A percentile compares a stretch with the other conserved stretches of the same genome.
phyloP scores from a whole-genome alignment of 2,113 vertebrate genomes.

The Cyprinodon tularosa region DNA sequence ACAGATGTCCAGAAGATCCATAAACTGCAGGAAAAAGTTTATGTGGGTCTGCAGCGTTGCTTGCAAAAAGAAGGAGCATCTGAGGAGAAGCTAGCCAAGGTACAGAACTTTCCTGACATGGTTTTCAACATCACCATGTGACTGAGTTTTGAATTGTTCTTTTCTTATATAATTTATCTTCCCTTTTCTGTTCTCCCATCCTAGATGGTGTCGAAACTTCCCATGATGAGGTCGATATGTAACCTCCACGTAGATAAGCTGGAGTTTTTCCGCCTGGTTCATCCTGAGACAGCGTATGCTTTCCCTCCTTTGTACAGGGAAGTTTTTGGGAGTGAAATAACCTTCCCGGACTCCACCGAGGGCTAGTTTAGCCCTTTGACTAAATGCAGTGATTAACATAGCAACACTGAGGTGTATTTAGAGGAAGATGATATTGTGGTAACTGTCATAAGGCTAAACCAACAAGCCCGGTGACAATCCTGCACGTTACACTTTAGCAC shows the following conservation, averaged over 20 bases:
- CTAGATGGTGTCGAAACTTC: conserved; percentile 90
- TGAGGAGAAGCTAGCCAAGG: conserved; percentile 89
- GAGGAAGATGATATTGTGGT: conserved; percentile 54
- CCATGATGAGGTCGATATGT: conserved; percentile 89
- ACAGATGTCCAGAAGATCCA: conserved; percentile 88
- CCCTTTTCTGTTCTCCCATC: conserved; percentile 4
- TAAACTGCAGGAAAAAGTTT: conserved; percentile 90
- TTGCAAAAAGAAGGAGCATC: conserved; percentile 82
- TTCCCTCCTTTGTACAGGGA: conserved; percentile 91
- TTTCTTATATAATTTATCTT: neutral
- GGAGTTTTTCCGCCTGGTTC: conserved; percentile 89
- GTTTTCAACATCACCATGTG: neutral
- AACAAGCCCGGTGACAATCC: conserved; percentile 79
- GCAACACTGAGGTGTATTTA: conserved; percentile 46
- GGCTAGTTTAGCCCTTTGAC: conserved; percentile 70
- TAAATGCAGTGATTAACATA: conserved; percentile 29
- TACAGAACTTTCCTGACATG: conserved; percentile 37
- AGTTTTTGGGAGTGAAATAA: conserved; percentile 88
- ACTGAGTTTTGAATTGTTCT: neutral
- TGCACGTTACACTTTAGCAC: conserved; percentile 76
- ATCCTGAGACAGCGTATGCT: conserved; percentile 86
- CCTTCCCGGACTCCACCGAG: conserved; percentile 85
- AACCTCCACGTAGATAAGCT: conserved; percentile 92
- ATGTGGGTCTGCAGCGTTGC: conserved; percentile 85
- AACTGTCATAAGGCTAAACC: conserved; percentile 66